Conservation (phyloP, 2,888 invertebrate species). For the Mythimna lalbum region DNA sequence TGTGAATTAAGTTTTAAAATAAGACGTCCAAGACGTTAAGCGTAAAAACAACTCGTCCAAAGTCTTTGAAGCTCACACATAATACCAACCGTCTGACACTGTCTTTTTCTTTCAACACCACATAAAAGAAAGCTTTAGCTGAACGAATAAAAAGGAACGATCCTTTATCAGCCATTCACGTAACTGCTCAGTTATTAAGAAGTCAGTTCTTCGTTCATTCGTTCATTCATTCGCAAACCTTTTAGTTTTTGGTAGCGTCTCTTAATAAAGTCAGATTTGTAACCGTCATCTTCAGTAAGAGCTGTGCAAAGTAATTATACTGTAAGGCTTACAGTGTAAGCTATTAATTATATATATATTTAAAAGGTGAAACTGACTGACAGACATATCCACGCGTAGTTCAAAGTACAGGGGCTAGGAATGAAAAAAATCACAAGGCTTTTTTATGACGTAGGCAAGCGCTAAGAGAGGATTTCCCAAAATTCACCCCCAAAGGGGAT, state of each 20-base stretch:
- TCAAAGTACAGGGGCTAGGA: too few relatives aligned
- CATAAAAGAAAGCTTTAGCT: conserved; percentile 37
- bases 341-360: too few relatives aligned
- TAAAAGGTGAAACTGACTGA: too few relatives aligned
- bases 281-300: conserved; percentile 35
- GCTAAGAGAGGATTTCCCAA: too few relatives aligned
- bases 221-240: conserved; percentile 25
- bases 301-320: conserved; percentile 20
- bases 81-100: conserved; percentile 25
- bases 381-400: too few relatives aligned
- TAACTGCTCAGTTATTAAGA: conserved; percentile 55
- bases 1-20: too few relatives aligned
- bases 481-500: too few relatives aligned
- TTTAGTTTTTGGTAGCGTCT: conserved; percentile 20
- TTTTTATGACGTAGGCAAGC: too few relatives aligned
- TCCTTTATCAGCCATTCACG: conserved; percentile 50
- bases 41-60: conserved; percentile 13
- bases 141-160: conserved; percentile 44
- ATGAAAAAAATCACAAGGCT: too few relatives aligned
- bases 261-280: conserved; percentile 23
- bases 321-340: too few relatives aligned
- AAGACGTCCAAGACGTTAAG: conserved; percentile 9
- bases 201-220: conserved; percentile 38
- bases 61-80: conserved; percentile 28
- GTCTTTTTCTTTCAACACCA: conserved; percentile 24